Evolutionary conservation across 1,140 invertebrate genomes (phyloP).

Genomic region (Drosophila takahashii): DNA sequence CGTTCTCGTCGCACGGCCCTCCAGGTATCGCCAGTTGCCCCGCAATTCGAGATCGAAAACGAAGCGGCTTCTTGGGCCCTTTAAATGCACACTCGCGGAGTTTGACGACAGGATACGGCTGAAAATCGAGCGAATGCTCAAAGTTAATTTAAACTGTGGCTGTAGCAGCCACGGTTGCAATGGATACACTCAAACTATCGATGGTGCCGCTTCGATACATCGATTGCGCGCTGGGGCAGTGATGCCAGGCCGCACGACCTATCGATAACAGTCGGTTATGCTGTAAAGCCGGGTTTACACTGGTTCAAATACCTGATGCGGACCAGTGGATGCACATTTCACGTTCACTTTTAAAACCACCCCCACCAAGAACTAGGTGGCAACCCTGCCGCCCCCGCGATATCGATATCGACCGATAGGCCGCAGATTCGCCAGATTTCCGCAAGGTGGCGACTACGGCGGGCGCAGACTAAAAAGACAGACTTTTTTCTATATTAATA

Average conservation of each 20-base stretch:
- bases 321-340: not conserved
- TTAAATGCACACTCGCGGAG: not conserved
- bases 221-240: not conserved
- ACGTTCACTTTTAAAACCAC: not conserved
- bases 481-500: constrained; percentile 67
- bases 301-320: too few relatives aligned
- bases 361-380: not conserved
- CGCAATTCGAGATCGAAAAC: constrained; percentile 1
- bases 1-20: not conserved
- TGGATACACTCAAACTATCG: constrained; percentile 39
- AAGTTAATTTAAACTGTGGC: constrained; percentile 80
- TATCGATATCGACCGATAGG: constrained; percentile 29
- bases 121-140: constrained; percentile 39
- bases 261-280: too few relatives aligned
- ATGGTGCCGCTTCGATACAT: constrained; percentile 25
- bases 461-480: constrained; percentile 63
- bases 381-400: not conserved
- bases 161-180: constrained; percentile 68
- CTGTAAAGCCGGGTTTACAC: too few relatives aligned
- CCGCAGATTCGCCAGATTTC: constrained; percentile 63
- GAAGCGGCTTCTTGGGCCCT: constrained; percentile 2
- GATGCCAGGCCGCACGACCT: not conserved
- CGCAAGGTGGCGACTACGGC: constrained; percentile 76
- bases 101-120: constrained; percentile 4
- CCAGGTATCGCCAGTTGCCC: not conserved